A percentile compares a stretch with the other conserved stretches of the same genome.
phyloP scores from a whole-genome alignment of 2,113 vertebrate species.

The Xiphophorus hellerii region DNA sequence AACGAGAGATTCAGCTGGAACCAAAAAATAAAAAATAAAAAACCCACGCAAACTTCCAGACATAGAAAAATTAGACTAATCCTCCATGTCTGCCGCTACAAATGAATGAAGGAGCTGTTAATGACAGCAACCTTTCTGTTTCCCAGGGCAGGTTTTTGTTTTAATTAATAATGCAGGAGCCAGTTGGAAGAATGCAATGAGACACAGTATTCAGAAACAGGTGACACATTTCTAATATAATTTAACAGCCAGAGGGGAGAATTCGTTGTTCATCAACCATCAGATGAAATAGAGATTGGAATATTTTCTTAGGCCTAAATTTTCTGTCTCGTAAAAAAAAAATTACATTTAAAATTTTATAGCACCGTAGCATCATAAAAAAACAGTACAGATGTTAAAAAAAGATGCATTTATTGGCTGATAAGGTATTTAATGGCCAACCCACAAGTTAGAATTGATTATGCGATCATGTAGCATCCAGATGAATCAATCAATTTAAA shows the following conservation, averaged over 20 bases:
- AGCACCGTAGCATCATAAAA: background rate
- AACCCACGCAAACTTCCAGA: slow-evolving; percentile 66
- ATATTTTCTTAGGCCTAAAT: background rate
- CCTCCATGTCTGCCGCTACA: slow-evolving; percentile 61
- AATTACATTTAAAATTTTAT: background rate
- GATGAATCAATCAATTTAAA: background rate
- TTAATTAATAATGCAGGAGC: slow-evolving; percentile 57
- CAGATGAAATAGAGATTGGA: background rate
- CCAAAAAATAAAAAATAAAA: slow-evolving; percentile 25
- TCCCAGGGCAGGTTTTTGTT: slow-evolving; percentile 61
- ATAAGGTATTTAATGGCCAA: no score
- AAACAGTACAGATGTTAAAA: background rate
- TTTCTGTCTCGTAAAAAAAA: background rate
- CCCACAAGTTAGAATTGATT: no score
- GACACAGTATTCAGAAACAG: slow-evolving; percentile 44
- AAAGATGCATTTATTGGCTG: background rate
- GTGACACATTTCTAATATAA: slow-evolving; percentile 30
- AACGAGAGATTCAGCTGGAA: slow-evolving; percentile 57
- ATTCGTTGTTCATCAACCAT: slow-evolving; percentile 22
- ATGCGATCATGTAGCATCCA: background rate
- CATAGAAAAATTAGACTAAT: slow-evolving; percentile 70
- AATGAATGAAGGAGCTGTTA: slow-evolving; percentile 63
- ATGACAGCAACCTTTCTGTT: slow-evolving; percentile 65
- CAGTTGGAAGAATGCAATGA: slow-evolving; percentile 54
- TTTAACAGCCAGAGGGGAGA: slow-evolving; percentile 3